Evolutionary conservation across 2,888 invertebrate species (phyloP).

Genomic region (Drosophila suboccidentalis): DNA sequence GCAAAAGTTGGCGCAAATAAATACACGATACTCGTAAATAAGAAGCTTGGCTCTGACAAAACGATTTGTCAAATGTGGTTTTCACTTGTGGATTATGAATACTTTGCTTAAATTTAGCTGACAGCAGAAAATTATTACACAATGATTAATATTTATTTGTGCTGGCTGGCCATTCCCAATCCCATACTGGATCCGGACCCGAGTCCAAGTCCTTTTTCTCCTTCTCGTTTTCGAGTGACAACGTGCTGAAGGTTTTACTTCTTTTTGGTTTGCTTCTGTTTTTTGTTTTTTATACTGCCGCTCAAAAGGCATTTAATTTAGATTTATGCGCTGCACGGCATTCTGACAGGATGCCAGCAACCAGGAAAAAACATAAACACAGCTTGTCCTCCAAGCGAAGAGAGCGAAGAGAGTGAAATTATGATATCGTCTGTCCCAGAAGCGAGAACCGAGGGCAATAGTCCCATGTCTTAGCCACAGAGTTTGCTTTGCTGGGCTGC

Average conservation of each 20-base stretch:
- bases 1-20: constrained; percentile 46
- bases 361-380: constrained; percentile 62
- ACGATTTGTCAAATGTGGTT: constrained; percentile 83
- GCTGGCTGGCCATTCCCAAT: constrained; percentile 56
- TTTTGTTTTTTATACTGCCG: constrained; percentile 31
- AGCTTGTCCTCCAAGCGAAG: constrained; percentile 52
- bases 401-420: constrained; percentile 54
- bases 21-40: constrained; percentile 42
- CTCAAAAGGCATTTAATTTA: constrained; percentile 81
- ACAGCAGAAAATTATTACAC: constrained; percentile 83
- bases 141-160: constrained; percentile 83
- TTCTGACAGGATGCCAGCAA: constrained; percentile 67
- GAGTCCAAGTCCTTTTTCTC: constrained; percentile 39
- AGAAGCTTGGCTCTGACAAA: constrained; percentile 47
- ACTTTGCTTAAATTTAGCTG: constrained; percentile 83
- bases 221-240: constrained; percentile 62
- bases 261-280: constrained; percentile 14
- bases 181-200: constrained; percentile 7
- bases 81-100: constrained; percentile 83
- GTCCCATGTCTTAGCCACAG: constrained; percentile 22
- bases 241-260: constrained; percentile 64
- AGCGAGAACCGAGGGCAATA: not conserved
- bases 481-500: constrained; percentile 49
- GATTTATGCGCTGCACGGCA: constrained; percentile 77
- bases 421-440: constrained; percentile 62